These are phyloP conservation scores for Parnassius orleans DNA, from an alignment of 2,888 invertebrate species.

Conservation along the genomic window DNA sequence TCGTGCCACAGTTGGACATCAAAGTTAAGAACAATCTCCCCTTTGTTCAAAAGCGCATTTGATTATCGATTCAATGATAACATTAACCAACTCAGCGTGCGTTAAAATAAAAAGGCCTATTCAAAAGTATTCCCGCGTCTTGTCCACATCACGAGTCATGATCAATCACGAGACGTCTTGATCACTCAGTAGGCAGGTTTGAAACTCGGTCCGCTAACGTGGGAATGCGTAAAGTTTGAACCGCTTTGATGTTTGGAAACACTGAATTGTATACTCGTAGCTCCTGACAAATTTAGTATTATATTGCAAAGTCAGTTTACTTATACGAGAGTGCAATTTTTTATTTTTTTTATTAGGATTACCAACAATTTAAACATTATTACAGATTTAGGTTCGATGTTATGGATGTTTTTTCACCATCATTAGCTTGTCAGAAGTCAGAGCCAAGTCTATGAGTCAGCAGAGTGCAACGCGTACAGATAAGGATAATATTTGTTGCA, in stretches of 20 bases:
- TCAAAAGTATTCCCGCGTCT: constrained; percentile 50
- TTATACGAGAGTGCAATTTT: too few relatives aligned
- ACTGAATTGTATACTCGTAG: constrained; percentile 5
- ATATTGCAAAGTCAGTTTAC: too few relatives aligned
- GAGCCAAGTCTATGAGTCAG: too few relatives aligned
- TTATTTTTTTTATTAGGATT: too few relatives aligned
- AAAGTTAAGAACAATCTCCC: constrained; percentile 14
- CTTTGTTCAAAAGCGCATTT: constrained; percentile 30
- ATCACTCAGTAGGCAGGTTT: constrained; percentile 43
- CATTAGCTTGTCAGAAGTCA: too few relatives aligned
- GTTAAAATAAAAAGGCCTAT: constrained; percentile 46
- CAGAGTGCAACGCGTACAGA: too few relatives aligned
- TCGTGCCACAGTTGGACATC: constrained; percentile 4
- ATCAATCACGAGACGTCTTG: constrained; percentile 73
- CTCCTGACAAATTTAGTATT: constrained; percentile 18
- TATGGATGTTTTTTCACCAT: too few relatives aligned
- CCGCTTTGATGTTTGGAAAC: constrained; percentile 22
- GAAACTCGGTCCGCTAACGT: constrained; percentile 58
- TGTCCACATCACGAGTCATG: constrained; percentile 55
- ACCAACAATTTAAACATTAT: too few relatives aligned
- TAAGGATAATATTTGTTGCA: too few relatives aligned
- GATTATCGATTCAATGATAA: constrained; percentile 43
- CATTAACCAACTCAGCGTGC: constrained; percentile 49
- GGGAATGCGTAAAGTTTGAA: constrained; percentile 44
- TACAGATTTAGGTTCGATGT: too few relatives aligned